Evolutionary conservation across 2,888 invertebrate species (phyloP).

Genomic region (Lepidocyrtinus sp.): DNA sequence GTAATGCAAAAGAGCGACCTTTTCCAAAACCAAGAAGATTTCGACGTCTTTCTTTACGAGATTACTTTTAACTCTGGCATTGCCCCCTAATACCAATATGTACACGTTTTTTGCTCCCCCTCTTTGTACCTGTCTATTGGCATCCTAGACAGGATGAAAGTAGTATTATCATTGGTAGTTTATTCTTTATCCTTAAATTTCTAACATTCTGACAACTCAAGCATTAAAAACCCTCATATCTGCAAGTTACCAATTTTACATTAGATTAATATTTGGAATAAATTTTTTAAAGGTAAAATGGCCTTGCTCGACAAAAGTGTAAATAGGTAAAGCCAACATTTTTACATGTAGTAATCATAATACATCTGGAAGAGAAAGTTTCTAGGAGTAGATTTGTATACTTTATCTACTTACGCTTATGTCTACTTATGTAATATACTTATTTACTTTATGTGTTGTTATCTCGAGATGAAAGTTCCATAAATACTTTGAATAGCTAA

Average conservation of each 20-base stretch:
- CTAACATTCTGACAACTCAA: not conserved
- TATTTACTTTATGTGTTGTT: no score
- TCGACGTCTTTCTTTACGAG: constrained; percentile 59
- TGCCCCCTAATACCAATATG: not conserved
- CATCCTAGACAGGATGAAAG: not conserved
- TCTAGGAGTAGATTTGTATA: no score
- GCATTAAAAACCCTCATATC: not conserved
- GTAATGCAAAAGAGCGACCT: constrained; percentile 15
- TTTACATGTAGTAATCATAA: no score
- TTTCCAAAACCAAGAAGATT: constrained; percentile 40
- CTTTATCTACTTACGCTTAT: no score
- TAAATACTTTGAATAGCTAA: constrained; percentile 24
- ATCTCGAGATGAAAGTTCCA: constrained; percentile 36
- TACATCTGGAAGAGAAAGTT: no score
- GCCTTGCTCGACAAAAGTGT: no score
- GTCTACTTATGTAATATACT: no score
- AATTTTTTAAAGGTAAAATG: no score
- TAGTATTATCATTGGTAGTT: constrained; percentile 16
- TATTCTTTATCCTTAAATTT: not conserved
- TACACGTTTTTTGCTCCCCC: not conserved
- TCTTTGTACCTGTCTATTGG: constrained; percentile 1
- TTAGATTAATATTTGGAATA: no score
- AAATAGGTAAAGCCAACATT: no score
- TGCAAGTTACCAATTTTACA: no score
- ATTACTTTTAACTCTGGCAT: constrained; percentile 34